Base-by-base conservation (phyloP, 2,113 vertebrate species). In the Labrus mixtus region DNA sequence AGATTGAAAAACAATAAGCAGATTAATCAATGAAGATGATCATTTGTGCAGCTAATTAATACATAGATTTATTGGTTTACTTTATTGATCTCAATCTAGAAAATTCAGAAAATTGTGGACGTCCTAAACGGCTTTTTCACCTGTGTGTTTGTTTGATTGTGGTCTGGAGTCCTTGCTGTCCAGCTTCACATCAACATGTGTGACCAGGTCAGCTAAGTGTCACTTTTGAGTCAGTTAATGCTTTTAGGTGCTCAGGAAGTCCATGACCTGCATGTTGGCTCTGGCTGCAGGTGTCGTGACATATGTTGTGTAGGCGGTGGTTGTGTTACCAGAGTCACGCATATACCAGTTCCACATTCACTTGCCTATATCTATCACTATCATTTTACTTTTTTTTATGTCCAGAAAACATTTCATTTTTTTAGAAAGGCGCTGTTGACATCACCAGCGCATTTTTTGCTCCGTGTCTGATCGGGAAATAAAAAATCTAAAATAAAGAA, bases 91-190 rank as follows among this genome's bases (percentile, higher is more conserved):
- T 3, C 25, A 25, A 25, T 25, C 25, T 25, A 25, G 25, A n/a
- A n/a, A n/a, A n/a, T n/a, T n/a, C n/a, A n/a, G n/a, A n/a, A n/a
- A n/a, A n/a, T n/a, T n/a, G n/a, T n/a, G n/a, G n/a, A n/a, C n/a
- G n/a, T n/a, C n/a, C n/a, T n/a, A n/a, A n/a, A n/a, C n/a, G n/a
- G 29, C 29, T 33, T 33, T 6, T 91, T 89, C 89, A 85, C 82
- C 72, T 72, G 84, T 83, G 73, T 57, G 74, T 61, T 81, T 70
- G 75, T 64, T 9, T 5, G 84, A 79, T 79, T 77, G 20, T 54
- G 83, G 73, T 82, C 82, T 65, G 7, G 20, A 60, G 89, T 46
- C 50, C 29, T 37, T 20, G 48, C 46, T 83, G 39, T 41, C 39
- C 39, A 41, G 39, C 39, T 48, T 19, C 46, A 16, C 7, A 17